These are phyloP conservation scores for Zingel zingel DNA, from an alignment of 2,113 vertebrate genomes.

Conservation along the genomic window DNA sequence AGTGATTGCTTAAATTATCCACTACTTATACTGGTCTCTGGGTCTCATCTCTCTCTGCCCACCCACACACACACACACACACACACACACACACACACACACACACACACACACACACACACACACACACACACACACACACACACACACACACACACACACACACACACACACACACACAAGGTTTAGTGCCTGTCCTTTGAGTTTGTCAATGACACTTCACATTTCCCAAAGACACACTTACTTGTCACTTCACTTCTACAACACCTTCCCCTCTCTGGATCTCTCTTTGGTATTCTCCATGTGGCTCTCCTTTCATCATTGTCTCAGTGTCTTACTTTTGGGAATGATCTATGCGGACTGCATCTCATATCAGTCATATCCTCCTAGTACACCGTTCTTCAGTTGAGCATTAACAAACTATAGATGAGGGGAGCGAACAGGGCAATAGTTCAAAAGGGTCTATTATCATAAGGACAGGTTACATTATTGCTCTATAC, in stretches of 20 bases:
- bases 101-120: constrained; percentile 22
- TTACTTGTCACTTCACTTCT: constrained; percentile 48
- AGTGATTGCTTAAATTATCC: constrained; percentile 74
- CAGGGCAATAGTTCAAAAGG: background rate
- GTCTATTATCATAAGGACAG: background rate
- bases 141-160: constrained; percentile 14
- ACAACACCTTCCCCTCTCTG: constrained; percentile 23
- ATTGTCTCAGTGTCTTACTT: constrained; percentile 22
- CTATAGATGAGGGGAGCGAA: background rate
- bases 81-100: constrained; percentile 15
- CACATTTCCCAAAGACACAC: constrained; percentile 59
- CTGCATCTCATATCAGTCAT: background rate
- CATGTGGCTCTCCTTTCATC: background rate
- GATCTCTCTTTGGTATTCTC: constrained; percentile 11
- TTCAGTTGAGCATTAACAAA: background rate
- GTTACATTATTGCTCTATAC: background rate
- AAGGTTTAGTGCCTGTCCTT: constrained; percentile 10
- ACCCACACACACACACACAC: constrained; percentile 24
- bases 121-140: constrained; percentile 14
- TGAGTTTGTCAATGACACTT: constrained; percentile 48
- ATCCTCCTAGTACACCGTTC: background rate
- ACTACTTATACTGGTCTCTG: constrained; percentile 66
- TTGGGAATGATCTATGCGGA: constrained; percentile 2
- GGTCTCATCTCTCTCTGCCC: constrained; percentile 60
- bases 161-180: constrained; percentile 38